A percentile compares a stretch with the other conserved stretches of the same genome.
phyloP scores from a whole-genome alignment of 2,113 vertebrate genomes.

The Tragulus kanchil region DNA sequence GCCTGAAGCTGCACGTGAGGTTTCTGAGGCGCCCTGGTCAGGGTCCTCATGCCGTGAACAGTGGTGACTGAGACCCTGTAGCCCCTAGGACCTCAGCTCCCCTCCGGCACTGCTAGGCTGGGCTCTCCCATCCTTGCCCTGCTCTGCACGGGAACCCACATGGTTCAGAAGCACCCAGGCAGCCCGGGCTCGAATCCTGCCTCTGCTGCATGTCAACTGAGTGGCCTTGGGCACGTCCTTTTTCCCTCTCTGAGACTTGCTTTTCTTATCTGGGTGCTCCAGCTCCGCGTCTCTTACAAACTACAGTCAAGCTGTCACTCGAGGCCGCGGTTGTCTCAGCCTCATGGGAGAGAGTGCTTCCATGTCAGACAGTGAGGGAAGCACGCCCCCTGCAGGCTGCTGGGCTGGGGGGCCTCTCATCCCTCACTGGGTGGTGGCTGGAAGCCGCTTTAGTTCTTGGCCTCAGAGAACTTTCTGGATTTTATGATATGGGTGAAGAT shows the following conservation, averaged over 20 bases:
- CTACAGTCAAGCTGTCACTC: too few species aligned
- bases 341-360: not conserved
- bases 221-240: not conserved
- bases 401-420: not conserved
- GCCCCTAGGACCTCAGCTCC: not conserved
- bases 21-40: not conserved
- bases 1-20: not conserved
- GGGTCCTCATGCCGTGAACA: not conserved
- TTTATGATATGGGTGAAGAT: not conserved
- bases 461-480: not conserved
- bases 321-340: not conserved
- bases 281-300: not conserved
- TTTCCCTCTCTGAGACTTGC: not conserved
- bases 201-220: not conserved
- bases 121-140: not conserved
- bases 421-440: not conserved
- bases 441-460: not conserved
- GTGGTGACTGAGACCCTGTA: not conserved
- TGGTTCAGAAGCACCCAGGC: not conserved
- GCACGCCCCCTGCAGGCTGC: not conserved
- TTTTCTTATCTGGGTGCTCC: not conserved
- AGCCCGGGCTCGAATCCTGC: not conserved
- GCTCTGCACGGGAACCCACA: not conserved
- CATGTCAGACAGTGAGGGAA: not conserved
- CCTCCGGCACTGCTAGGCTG: not conserved